Conservation (phyloP, 2,888 invertebrate genomes). For the Hypercompe scribonia region DNA sequence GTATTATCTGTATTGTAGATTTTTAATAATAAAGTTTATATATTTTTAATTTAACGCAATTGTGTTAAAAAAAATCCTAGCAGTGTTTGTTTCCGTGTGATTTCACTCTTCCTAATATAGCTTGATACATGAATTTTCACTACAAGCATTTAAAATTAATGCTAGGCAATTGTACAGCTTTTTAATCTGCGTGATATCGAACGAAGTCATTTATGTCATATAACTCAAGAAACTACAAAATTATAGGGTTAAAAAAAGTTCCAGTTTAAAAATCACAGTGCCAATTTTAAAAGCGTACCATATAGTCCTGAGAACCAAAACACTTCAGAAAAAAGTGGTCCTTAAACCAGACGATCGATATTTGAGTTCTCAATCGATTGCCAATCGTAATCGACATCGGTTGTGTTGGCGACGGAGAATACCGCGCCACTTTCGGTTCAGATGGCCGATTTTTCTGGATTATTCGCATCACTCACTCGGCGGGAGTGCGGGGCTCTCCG, state of each 20-base stretch:
- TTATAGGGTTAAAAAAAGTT: not conserved
- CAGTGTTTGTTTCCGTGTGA: too few species aligned
- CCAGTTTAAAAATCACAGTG: slow-evolving; percentile 9
- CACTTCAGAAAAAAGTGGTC: slow-evolving; percentile 43
- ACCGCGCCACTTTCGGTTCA: slow-evolving; percentile 85
- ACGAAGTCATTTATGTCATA: not conserved
- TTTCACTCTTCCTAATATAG: too few species aligned
- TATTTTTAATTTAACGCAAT: not conserved
- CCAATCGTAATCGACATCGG: slow-evolving; percentile 82
- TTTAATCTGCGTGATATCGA: not conserved
- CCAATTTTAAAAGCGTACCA: slow-evolving; percentile 19
- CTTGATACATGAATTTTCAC: not conserved
- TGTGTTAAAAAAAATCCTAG: not conserved
- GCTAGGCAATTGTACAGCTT: not conserved
- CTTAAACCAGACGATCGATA: slow-evolving; percentile 81
- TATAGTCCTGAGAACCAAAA: slow-evolving; percentile 43
- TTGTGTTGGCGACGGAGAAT: slow-evolving; percentile 84
- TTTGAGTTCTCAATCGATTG: slow-evolving; percentile 68
- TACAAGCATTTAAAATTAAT: not conserved
- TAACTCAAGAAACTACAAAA: not conserved
- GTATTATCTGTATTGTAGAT: not conserved
- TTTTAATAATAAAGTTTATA: not conserved
- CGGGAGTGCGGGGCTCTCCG: slow-evolving; percentile 83
- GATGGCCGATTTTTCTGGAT: slow-evolving; percentile 81
- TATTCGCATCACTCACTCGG: slow-evolving; percentile 82